Percentiles rank a stretch among this genome's conserved stretches.
phyloP scores from a whole-genome alignment of 2,888 invertebrate genomes.

The Allacma fusca region DNA sequence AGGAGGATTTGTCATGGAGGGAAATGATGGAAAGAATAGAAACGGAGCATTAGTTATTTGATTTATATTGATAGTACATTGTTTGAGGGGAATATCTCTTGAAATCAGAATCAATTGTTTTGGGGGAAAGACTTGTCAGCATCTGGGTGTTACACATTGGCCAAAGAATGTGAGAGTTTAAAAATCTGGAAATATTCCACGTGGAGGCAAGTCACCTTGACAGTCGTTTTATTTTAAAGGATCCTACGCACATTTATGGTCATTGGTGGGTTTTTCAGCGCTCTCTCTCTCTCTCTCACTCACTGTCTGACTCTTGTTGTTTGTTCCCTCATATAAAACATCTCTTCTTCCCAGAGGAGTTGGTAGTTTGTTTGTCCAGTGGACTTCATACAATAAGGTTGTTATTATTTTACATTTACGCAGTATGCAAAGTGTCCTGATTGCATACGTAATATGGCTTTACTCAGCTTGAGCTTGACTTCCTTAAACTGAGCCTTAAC shows the following conservation, averaged over 20 bases:
- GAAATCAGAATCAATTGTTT: no score
- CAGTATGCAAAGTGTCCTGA: no score
- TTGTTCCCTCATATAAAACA: no score
- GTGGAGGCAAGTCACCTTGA: slow-evolving; percentile 54
- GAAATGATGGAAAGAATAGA: no score
- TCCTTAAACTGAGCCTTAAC: neutral
- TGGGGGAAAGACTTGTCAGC: neutral
- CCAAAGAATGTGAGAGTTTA: neutral
- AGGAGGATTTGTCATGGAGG: no score
- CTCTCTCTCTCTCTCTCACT: slow-evolving; percentile 13
- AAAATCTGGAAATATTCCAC: slow-evolving; percentile 38
- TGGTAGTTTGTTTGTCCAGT: no score
- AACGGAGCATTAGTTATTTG: no score
- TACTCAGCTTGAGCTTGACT: neutral
- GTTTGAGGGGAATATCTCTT: no score
- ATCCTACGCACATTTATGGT: slow-evolving; percentile 36
- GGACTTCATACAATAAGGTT: neutral
- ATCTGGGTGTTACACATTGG: neutral
- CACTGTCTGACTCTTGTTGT: no score
- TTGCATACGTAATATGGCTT: neutral
- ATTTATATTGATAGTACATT: no score
- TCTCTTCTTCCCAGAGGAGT: no score
- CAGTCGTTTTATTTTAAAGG: slow-evolving; percentile 37
- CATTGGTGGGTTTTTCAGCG: slow-evolving; percentile 13
- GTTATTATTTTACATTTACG: neutral